Evolutionary conservation across 2,888 invertebrate species (phyloP).

Genomic region (Branchellion lobata): DNA sequence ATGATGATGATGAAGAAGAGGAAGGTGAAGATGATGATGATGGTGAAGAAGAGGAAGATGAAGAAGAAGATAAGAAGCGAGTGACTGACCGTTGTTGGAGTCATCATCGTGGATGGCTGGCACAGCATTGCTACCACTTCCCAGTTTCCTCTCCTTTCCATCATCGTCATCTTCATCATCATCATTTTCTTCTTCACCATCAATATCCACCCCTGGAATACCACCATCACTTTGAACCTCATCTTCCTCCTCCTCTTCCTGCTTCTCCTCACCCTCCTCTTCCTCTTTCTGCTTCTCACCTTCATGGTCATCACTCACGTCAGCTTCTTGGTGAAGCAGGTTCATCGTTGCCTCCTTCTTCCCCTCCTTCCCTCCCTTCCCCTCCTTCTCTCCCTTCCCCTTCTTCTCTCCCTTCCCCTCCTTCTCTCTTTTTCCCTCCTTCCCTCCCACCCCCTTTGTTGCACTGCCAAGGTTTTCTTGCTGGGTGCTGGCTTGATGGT

Average conservation of each 20-base stretch:
- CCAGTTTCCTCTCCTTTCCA: neutral
- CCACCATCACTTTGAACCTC: slow-evolving; percentile 36
- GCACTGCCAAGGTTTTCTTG: neutral
- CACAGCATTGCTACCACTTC: neutral
- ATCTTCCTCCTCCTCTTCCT: slow-evolving; percentile 13
- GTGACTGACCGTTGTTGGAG: neutral
- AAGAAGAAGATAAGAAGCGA: neutral
- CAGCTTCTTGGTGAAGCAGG: no score
- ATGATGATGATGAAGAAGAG: slow-evolving; percentile 54
- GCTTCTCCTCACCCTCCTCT: neutral
- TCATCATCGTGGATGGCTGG: slow-evolving; percentile 27
- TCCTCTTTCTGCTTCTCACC: no score
- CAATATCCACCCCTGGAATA: slow-evolving; percentile 37
- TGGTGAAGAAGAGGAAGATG: neutral
- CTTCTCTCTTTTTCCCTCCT: neutral
- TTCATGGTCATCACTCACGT: neutral
- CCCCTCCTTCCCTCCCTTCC: slow-evolving; percentile 36
- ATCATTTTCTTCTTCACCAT: slow-evolving; percentile 35
- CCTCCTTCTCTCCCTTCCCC: slow-evolving; percentile 38
- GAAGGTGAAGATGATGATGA: slow-evolving; percentile 51
- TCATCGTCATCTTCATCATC: slow-evolving; percentile 16
- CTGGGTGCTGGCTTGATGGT: neutral
- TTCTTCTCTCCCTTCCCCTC: slow-evolving; percentile 33
- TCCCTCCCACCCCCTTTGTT: no score
- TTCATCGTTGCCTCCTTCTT: slow-evolving; percentile 7